These are phyloP conservation scores for Canis aureus DNA, from an alignment of 2,113 vertebrate species.

Conservation along the genomic window DNA sequence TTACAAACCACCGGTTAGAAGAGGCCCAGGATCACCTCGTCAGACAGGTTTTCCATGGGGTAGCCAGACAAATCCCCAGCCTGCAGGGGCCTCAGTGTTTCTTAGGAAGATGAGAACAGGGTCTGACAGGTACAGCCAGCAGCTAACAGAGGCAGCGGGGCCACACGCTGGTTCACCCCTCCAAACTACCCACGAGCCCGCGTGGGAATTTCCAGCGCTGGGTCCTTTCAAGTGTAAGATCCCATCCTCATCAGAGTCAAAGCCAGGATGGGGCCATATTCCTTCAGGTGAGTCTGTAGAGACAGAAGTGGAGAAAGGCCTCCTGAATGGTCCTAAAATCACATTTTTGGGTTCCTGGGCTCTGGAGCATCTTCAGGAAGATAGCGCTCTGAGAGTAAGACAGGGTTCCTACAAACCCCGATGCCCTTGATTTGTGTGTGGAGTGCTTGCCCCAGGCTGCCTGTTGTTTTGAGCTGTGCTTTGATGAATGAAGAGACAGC, in stretches of 20 bases:
- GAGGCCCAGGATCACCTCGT: background rate
- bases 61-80: background rate
- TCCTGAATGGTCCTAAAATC: background rate
- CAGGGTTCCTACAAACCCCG: background rate
- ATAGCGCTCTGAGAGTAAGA: background rate
- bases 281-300: background rate
- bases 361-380: background rate
- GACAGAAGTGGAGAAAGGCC: background rate
- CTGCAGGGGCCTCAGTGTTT: background rate
- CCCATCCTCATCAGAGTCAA: background rate
- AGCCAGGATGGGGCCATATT: background rate
- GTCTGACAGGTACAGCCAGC: background rate
- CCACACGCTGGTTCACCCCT: background rate
- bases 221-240: background rate
- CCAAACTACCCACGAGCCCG: background rate
- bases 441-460: background rate
- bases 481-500: background rate
- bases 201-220: background rate
- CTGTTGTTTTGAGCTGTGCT: background rate
- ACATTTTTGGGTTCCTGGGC: background rate
- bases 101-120: background rate
- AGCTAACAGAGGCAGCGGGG: background rate
- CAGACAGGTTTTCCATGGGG: background rate
- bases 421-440: rapidly evolving
- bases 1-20: background rate